A percentile compares a stretch with the other conserved stretches of the same genome.
phyloP scores from a whole-genome alignment of 2,113 vertebrate genomes.

The Spea multiplicata region DNA sequence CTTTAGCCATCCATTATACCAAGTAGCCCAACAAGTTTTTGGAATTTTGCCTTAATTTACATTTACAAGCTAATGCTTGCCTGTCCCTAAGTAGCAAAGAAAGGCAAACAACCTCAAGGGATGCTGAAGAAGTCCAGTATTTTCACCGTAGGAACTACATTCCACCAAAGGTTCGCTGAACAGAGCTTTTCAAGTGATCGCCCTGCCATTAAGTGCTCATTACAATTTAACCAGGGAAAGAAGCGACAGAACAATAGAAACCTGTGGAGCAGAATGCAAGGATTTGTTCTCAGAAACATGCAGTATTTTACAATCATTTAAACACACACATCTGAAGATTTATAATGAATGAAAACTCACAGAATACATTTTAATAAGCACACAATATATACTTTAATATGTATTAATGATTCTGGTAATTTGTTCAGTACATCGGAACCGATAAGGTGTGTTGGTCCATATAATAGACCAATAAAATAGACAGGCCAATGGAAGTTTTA shows the following conservation, averaged over 20 bases:
- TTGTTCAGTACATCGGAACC: too few relatives aligned
- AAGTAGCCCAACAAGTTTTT: slow-evolving; percentile 34
- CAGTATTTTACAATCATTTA: too few relatives aligned
- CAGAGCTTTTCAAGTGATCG: slow-evolving; percentile 3
- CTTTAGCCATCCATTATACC: slow-evolving; percentile 32
- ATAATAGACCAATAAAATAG: too few relatives aligned
- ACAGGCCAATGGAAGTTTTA: too few relatives aligned
- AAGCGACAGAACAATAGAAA: slow-evolving; percentile 1
- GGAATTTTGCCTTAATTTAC: slow-evolving; percentile 38
- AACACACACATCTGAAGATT: too few relatives aligned
- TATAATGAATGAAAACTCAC: too few relatives aligned
- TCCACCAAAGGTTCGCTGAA: background rate
- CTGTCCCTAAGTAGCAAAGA: background rate
- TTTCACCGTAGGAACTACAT: slow-evolving; percentile 33
- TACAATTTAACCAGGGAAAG: slow-evolving; percentile 11
- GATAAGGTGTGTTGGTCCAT: too few relatives aligned
- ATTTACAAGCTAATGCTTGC: slow-evolving; percentile 29
- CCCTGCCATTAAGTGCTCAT: slow-evolving; percentile 21
- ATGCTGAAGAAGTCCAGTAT: background rate
- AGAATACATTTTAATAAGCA: too few relatives aligned
- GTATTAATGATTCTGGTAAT: too few relatives aligned
- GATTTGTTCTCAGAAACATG: background rate
- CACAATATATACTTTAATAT: too few relatives aligned
- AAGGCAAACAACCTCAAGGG: slow-evolving; percentile 33
- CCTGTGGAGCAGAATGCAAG: background rate